These are phyloP conservation scores for Solea solea DNA, from an alignment of 2,113 vertebrate species.

Conservation along the genomic window DNA sequence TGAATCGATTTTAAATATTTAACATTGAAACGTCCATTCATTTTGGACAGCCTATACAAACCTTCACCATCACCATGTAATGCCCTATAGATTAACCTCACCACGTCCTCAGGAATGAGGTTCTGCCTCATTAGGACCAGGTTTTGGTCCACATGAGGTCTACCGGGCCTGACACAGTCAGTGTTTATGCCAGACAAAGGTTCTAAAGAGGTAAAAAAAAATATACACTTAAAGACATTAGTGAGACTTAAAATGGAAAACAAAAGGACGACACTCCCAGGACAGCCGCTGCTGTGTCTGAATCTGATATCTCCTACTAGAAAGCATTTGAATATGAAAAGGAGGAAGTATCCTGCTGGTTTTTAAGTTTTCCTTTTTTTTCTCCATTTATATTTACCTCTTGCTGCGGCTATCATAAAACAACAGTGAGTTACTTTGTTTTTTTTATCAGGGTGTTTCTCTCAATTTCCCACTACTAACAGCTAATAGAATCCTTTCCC, in stretches of 20 bases:
- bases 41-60: too few relatives aligned
- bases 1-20: too few relatives aligned
- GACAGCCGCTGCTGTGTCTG: conserved; percentile 35
- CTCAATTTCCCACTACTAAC: conserved; percentile 49
- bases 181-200: too few relatives aligned
- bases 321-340: conserved; percentile 51
- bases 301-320: conserved; percentile 48
- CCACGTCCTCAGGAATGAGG: too few relatives aligned
- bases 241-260: conserved; percentile 27
- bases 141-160: too few relatives aligned
- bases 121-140: too few relatives aligned
- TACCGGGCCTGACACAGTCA: too few relatives aligned
- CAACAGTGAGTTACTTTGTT: conserved; percentile 32
- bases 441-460: conserved; percentile 57
- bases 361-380: neutral
- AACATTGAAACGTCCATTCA: too few relatives aligned
- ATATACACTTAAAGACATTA: conserved; percentile 16
- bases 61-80: too few relatives aligned
- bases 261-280: neutral
- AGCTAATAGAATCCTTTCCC: conserved; percentile 50
- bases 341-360: conserved; percentile 56
- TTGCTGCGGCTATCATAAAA: conserved; percentile 27
- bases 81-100: too few relatives aligned
- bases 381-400: conserved; percentile 16
- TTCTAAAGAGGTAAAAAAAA: too few relatives aligned